Percentiles rank a stretch among this genome's conserved stretches.
These are phyloP conservation scores for Leptopilina drosophilae DNA, from an alignment of 2,888 invertebrate genomes.

Conservation along the genomic window DNA sequence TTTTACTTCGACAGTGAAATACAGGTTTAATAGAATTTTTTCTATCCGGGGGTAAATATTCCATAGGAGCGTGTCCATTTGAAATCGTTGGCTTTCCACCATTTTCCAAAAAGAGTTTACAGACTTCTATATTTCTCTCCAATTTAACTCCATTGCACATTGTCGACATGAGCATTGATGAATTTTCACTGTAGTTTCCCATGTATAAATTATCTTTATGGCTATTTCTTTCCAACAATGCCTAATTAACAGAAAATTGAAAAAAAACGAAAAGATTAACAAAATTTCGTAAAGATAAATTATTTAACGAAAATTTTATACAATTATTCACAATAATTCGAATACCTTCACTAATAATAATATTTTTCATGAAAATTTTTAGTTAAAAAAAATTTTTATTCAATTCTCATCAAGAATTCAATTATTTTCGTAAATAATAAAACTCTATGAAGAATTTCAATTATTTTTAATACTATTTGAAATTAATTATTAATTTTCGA, in stretches of 20 bases:
- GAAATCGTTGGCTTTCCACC: constrained; percentile 61
- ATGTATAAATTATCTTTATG: constrained; percentile 59
- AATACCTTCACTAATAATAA: too few relatives aligned
- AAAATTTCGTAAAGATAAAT: too few relatives aligned
- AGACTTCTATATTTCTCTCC: constrained; percentile 64
- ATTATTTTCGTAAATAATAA: too few relatives aligned
- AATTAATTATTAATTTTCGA: too few relatives aligned
- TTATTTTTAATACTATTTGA: too few relatives aligned
- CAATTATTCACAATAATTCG: too few relatives aligned
- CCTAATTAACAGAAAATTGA: constrained; percentile 50
- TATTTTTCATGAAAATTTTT: too few relatives aligned
- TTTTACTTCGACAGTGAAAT: constrained; percentile 59
- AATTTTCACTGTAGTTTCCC: constrained; percentile 63
- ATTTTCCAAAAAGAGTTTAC: constrained; percentile 60
- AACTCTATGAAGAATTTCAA: too few relatives aligned
- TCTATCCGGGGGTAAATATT: constrained; percentile 59
- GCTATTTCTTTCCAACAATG: constrained; percentile 57
- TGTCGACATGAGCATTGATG: constrained; percentile 67
- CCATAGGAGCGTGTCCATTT: constrained; percentile 65
- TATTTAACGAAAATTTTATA: too few relatives aligned
- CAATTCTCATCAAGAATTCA: too few relatives aligned
- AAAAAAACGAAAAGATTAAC: background rate
- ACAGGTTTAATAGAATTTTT: constrained; percentile 61
- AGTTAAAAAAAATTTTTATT: too few relatives aligned
- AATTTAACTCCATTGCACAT: constrained; percentile 54